These are phyloP conservation scores for Clitarchus hookeri DNA, from an alignment of 2,888 invertebrate species.

Conservation along the genomic window DNA sequence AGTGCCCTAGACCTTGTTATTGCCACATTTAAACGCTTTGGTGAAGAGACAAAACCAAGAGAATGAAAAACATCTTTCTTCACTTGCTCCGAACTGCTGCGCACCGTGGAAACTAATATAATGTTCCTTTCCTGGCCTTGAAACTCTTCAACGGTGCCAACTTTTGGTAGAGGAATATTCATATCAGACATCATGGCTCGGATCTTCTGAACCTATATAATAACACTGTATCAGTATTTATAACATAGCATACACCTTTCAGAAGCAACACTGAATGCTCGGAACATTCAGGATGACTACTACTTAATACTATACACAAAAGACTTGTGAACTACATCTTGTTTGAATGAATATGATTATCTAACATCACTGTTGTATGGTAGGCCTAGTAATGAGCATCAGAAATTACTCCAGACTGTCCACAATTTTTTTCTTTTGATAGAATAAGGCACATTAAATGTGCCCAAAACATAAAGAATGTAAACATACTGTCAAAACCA, in stretches of 20 bases:
- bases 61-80: slow-evolving; percentile 53
- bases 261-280: too few species aligned
- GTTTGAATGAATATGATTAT: too few species aligned
- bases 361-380: too few species aligned
- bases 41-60: slow-evolving; percentile 75
- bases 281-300: too few species aligned
- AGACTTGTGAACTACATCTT: too few species aligned
- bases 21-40: slow-evolving; percentile 86
- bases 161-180: slow-evolving; percentile 61
- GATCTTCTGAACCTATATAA: slow-evolving; percentile 65
- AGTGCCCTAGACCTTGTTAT: slow-evolving; percentile 82
- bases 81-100: slow-evolving; percentile 55
- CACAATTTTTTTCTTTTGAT: too few species aligned
- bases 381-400: too few species aligned
- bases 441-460: too few species aligned
- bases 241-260: too few species aligned
- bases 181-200: slow-evolving; percentile 60
- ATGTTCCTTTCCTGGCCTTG: slow-evolving; percentile 80
- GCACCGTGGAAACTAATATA: slow-evolving; percentile 72
- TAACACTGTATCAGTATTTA: not conserved
- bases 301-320: too few species aligned
- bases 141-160: slow-evolving; percentile 85
- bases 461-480: not conserved
- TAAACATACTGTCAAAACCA: slow-evolving; percentile 26
- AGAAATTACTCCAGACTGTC: too few species aligned